phyloP scores from a whole-genome alignment of 2,797 vertebrate genomes.

The Acanthornis magna region DNA sequence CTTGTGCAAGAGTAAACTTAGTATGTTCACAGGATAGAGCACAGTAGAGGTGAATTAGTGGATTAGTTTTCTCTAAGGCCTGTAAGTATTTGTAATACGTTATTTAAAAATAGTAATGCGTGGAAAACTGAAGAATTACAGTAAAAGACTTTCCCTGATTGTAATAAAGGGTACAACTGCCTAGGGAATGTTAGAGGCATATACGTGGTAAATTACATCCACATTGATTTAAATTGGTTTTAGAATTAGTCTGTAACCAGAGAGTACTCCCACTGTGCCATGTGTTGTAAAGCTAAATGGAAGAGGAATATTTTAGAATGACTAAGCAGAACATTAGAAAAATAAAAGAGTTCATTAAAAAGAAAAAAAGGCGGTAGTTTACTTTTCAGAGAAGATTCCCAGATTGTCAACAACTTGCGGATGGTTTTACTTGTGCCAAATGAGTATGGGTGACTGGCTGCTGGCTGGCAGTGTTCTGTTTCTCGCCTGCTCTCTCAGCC shows the following conservation, averaged over 20 bases:
- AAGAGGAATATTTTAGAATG: not conserved
- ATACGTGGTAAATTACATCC: not conserved
- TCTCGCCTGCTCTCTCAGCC: not conserved
- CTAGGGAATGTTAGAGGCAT: not conserved
- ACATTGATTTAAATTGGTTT: constrained; percentile 31
- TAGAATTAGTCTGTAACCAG: constrained; percentile 30
- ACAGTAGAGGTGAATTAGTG: not conserved
- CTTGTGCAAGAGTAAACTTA: not conserved
- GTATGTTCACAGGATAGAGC: not conserved
- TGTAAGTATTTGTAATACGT: not conserved
- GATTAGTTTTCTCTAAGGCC: not conserved
- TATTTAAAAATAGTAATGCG: not conserved
- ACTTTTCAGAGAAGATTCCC: not conserved
- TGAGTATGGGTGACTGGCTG: not conserved
- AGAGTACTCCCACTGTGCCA: not conserved
- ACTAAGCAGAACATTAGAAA: not conserved
- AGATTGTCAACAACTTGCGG: not conserved
- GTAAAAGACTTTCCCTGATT: not conserved
- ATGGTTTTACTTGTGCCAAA: not conserved
- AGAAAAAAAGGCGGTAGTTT: not conserved
- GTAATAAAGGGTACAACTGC: not conserved
- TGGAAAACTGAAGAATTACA: not conserved
- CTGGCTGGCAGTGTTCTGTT: not conserved
- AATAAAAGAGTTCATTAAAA: not conserved
- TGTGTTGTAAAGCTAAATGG: not conserved